phyloP scores from a whole-genome alignment of 2,797 vertebrate species.

The Naso thynnoides region DNA sequence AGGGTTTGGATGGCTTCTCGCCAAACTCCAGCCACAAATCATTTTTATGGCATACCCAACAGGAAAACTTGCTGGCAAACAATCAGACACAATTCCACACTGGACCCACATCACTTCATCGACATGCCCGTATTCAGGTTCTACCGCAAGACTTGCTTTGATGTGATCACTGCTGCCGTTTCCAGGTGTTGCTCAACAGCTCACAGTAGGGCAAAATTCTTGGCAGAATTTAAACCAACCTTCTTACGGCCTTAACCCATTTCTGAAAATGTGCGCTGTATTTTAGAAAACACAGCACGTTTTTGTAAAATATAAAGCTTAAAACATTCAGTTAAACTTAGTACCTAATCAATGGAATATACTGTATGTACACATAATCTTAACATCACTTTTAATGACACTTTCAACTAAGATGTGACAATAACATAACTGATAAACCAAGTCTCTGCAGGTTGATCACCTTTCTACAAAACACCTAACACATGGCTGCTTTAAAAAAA shows the following conservation, averaged over 20 bases:
- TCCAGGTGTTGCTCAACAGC: conserved; percentile 39
- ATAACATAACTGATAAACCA: neutral
- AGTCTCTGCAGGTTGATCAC: neutral
- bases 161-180: conserved; percentile 21
- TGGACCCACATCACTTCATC: conserved; percentile 10
- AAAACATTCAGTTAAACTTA: no score
- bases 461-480: neutral
- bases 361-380: neutral
- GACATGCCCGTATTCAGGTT: conserved; percentile 13
- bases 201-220: conserved; percentile 15
- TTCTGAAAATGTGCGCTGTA: conserved; percentile 27
- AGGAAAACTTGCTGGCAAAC: neutral
- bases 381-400: neutral
- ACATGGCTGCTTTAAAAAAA: neutral
- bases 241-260: neutral
- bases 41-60: neutral
- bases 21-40: neutral
- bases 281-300: neutral
- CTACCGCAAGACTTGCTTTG: conserved; percentile 1
- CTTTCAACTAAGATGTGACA: neutral
- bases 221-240: conserved; percentile 20
- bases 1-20: neutral
- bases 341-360: neutral
- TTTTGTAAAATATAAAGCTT: neutral
- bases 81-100: conserved; percentile 8